Evolutionary conservation across 2,888 invertebrate species (phyloP), one percentile per base, ranked within the genome.

Genomic region (Nebria salina): DNA sequence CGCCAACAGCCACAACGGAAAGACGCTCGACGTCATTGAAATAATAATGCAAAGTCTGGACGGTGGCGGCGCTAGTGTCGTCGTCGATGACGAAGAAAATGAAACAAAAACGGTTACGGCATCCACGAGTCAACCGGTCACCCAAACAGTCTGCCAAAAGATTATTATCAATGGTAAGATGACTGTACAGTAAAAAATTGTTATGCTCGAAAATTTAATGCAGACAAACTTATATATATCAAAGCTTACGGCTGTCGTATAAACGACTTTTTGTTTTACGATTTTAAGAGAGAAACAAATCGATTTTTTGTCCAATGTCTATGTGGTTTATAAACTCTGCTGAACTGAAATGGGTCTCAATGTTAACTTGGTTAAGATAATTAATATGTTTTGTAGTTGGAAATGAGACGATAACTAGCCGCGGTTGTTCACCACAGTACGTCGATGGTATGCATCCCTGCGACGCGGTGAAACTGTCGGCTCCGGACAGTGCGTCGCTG

Each of bases 371-470:
- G 43, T 9, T 43, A 8, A 43, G 43, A 43, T 66, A 66, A 7
- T 7, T n/a, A 13, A 66, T 66, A 4, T n/a, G 15, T 79, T 26
- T 75, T 65, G 5, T 42, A 81, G 81, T 81, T 54, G 81, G 81
- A 13, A 73, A 76, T 43, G 81, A 81, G 34, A 65, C 76, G 15
- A 72, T 81, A 64, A 81, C 76, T 15, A 70, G 76, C 2, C 41
- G 81, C 2, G 81, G 81, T n/a, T 81, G 81, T 73, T 72, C 81
- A 3, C 81, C 81, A 13, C 20, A 34, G 15, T 20, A 13, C 9
- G 81, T 81, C n/a, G 72, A 72, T 15, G 81, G 81, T 13, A 81
- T 81, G 81, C 81, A 81, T 43, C 81, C 81, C n/a, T 81, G 81
- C 65, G 81, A 81, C 73, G 81, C 81, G 7, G 72, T 81, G 66